phyloP scores from a whole-genome alignment of 2,113 vertebrate genomes.

The Daboia siamensis region DNA sequence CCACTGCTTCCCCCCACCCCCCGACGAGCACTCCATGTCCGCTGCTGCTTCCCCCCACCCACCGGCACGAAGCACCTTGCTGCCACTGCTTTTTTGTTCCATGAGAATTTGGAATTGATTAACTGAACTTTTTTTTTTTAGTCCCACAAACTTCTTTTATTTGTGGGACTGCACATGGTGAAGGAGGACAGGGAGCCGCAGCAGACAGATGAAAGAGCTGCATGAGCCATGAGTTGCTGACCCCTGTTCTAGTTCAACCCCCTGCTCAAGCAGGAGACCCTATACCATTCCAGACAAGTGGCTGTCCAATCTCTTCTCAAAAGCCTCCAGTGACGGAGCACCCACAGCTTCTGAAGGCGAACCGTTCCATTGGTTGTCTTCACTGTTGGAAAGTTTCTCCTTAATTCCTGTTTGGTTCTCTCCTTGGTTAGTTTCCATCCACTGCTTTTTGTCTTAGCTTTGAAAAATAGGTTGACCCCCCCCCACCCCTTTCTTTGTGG shows the following conservation, averaged over 20 bases:
- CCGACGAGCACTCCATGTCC: too few relatives aligned
- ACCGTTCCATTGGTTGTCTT: neutral
- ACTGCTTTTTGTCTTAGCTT: neutral
- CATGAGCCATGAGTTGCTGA: too few relatives aligned
- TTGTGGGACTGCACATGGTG: too few relatives aligned
- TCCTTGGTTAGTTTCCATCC: neutral
- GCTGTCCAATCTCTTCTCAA: neutral
- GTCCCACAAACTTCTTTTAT: too few relatives aligned
- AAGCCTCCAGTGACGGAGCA: neutral
- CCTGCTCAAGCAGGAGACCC: neutral
- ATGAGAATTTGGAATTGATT: too few relatives aligned
- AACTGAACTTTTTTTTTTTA: too few relatives aligned
- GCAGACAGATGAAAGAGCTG: too few relatives aligned
- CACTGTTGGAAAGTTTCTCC: neutral
- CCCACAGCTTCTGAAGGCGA: neutral
- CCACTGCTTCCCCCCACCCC: too few relatives aligned
- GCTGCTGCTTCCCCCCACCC: too few relatives aligned
- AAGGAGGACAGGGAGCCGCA: too few relatives aligned
- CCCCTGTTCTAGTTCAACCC: neutral
- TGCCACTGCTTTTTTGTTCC: too few relatives aligned
- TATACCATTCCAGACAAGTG: neutral
- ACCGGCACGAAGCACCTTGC: too few relatives aligned
- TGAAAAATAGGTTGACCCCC: neutral
- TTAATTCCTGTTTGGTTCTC: neutral
- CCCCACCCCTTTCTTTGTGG: neutral